Conservation (phyloP, 53 echinoderm and acorn worm species). For the Echinarachnius parma region DNA sequence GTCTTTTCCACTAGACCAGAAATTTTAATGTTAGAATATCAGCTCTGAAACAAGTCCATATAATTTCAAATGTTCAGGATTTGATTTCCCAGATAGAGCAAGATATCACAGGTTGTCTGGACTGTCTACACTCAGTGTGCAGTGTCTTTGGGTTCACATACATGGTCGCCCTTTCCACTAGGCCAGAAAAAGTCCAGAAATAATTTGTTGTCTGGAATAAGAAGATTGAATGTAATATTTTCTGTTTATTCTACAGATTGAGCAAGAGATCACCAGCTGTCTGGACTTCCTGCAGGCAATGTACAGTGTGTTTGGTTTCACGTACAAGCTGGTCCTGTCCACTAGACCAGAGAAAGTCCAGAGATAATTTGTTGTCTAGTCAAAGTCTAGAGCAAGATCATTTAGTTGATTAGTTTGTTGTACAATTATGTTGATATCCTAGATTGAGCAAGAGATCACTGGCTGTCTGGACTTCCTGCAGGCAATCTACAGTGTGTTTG, state of each 20-base stretch:
- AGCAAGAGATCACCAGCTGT: constrained; percentile 76
- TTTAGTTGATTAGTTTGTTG: no score
- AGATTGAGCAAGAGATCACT: constrained; percentile 84
- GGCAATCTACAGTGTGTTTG: constrained; percentile 72
- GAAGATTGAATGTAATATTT: no score
- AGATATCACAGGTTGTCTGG: constrained; percentile 84
- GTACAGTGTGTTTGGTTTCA: constrained; percentile 85
- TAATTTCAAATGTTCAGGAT: no score
- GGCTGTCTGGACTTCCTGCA: constrained; percentile 87
- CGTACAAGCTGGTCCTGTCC: constrained; percentile 81
- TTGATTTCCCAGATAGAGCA: constrained; percentile 87
- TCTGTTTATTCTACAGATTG: no score
- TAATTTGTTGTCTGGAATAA: constrained; percentile 85
- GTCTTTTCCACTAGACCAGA: no score
- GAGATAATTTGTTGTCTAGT: constrained; percentile 82
- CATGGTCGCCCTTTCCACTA: constrained; percentile 79
- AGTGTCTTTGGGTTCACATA: constrained; percentile 87
- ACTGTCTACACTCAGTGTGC: constrained; percentile 79
- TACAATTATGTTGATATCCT: no score
- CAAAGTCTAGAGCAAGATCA: no score
- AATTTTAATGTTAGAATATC: no score
- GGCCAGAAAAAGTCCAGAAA: constrained; percentile 84
- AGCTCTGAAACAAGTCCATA: no score
- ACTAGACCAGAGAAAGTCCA: constrained; percentile 89
- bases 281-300: constrained; percentile 81